A percentile compares a stretch with the other conserved stretches of the same genome.
phyloP scores from a whole-genome alignment of 2,113 vertebrate species.

The Brienomyrus brachyistius region DNA sequence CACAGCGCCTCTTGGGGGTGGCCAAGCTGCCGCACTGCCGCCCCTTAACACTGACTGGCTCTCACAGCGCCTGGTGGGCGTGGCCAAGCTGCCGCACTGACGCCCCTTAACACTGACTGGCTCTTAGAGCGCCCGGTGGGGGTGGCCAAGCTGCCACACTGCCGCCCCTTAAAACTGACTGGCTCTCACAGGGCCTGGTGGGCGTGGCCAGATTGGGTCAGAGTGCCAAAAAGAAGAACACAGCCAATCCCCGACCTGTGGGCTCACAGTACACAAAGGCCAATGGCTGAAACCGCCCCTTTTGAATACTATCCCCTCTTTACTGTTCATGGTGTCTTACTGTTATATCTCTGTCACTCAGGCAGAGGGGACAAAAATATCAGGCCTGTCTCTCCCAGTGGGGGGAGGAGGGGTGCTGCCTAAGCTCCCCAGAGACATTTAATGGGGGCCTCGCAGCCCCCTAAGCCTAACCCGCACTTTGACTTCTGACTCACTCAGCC shows the following conservation, averaged over 20 bases:
- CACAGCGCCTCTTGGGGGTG: neutral
- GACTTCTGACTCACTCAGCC: neutral
- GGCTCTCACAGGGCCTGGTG: neutral
- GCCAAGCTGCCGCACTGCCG: neutral
- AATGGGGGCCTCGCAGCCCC: neutral
- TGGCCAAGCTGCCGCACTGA: neutral
- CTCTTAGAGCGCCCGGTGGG: no score
- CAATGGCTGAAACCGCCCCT: neutral
- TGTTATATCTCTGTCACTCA: neutral
- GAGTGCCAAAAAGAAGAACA: neutral
- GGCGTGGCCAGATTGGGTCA: neutral
- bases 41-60: neutral
- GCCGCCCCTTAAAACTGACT: neutral
- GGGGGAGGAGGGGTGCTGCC: neutral
- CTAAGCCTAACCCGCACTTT: no score
- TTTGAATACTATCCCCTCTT: neutral
- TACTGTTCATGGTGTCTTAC: neutral
- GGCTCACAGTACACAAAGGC: neutral
- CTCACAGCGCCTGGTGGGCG: neutral
- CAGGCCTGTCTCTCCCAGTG: neutral
- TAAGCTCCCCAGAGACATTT: neutral
- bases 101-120: neutral
- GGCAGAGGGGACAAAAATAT: conserved; percentile 1
- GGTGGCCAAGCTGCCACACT: no score
- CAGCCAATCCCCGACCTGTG: neutral